Evolutionary conservation across 2,888 invertebrate genomes (phyloP).

Genomic region (Luffia ferchaultella): DNA sequence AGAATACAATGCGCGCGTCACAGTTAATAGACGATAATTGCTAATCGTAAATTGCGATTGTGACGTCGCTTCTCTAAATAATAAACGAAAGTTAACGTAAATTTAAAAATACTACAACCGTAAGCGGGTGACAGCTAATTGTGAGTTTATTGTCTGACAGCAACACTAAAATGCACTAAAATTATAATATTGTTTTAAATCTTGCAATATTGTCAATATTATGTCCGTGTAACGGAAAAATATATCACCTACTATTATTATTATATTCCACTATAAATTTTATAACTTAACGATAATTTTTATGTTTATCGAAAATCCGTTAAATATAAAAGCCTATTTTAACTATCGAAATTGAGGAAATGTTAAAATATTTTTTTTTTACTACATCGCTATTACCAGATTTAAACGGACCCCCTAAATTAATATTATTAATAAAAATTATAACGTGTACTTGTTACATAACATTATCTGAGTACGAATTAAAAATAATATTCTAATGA

Average conservation of each 20-base stretch:
- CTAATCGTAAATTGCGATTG: too few relatives aligned
- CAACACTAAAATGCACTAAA: conserved; percentile 35
- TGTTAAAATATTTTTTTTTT: conserved; percentile 34
- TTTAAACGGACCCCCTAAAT: conserved; percentile 9
- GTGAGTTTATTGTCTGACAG: conserved; percentile 49
- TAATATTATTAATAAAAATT: not conserved
- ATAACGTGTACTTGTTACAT: not conserved
- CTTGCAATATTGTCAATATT: conserved; percentile 27
- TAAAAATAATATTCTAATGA: too few relatives aligned
- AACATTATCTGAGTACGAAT: too few relatives aligned
- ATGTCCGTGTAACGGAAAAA: not conserved
- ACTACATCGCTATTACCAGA: conserved; percentile 15
- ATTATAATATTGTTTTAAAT: conserved; percentile 22
- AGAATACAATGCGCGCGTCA: too few relatives aligned
- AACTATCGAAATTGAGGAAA: conserved; percentile 39
- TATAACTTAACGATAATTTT: conserved; percentile 51
- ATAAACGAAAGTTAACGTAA: not conserved
- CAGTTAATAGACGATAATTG: too few relatives aligned
- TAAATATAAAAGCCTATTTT: conserved; percentile 43
- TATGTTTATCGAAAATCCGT: conserved; percentile 30
- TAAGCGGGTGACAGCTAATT: conserved; percentile 27
- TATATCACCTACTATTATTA: conserved; percentile 16
- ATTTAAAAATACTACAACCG: conserved; percentile 24
- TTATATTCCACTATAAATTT: conserved; percentile 27
- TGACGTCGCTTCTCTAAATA: not conserved